These are phyloP conservation scores for Zootermopsis nevadensis DNA, from an alignment of 2,888 invertebrate species.

Conservation along the genomic window DNA sequence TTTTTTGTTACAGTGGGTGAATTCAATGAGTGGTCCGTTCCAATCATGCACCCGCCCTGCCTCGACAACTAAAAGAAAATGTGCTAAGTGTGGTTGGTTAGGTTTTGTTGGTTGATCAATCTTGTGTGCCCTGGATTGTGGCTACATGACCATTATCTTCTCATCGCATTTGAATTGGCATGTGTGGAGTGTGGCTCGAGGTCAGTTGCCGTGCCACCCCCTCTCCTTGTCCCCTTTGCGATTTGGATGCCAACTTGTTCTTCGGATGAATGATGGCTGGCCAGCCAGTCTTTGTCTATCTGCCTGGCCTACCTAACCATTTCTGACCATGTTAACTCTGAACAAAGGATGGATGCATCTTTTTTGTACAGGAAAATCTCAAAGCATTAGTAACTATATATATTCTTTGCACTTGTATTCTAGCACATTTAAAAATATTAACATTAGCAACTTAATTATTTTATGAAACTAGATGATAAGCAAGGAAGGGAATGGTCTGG, in stretches of 20 bases:
- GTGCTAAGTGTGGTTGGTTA: conserved; percentile 29
- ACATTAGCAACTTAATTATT: conserved; percentile 42
- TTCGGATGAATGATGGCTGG: background rate
- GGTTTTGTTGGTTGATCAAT: conserved; percentile 37
- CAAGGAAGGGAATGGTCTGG: background rate
- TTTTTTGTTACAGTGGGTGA: conserved; percentile 39
- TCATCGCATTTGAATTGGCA: conserved; percentile 17
- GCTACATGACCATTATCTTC: conserved; percentile 15
- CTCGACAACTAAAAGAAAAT: conserved; percentile 14
- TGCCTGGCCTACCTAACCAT: conserved; percentile 25
- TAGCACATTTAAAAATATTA: conserved; percentile 45
- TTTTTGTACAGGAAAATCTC: conserved; percentile 44
- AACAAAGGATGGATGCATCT: conserved; percentile 29
- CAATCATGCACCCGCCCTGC: conserved; percentile 27
- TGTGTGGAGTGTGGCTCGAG: conserved; percentile 7
- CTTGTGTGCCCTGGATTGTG: conserved; percentile 27
- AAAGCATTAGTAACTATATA: conserved; percentile 44
- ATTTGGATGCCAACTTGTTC: conserved; percentile 28
- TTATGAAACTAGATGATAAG: conserved; percentile 35
- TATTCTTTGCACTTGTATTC: conserved; percentile 49
- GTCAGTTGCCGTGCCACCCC: conserved; percentile 12
- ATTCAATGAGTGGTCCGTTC: conserved; percentile 23
- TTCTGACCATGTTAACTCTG: conserved; percentile 23
- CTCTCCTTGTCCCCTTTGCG: background rate
- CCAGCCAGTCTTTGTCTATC: background rate